These are phyloP conservation scores for Megalops atlanticus DNA, from an alignment of 2,113 vertebrate genomes.

Conservation along the genomic window DNA sequence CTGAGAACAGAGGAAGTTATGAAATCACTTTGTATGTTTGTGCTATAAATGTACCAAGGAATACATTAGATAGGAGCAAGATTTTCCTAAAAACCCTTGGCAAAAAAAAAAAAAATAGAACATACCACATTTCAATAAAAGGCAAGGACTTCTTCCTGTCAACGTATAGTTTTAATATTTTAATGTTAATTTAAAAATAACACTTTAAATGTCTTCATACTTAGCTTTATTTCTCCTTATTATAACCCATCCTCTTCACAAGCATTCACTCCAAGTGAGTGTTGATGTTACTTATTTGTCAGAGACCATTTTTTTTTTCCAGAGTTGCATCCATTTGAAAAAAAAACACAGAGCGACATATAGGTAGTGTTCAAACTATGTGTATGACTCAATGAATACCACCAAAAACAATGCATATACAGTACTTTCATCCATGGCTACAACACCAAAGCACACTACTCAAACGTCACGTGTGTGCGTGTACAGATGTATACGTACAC, in stretches of 20 bases:
- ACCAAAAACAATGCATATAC: constrained; percentile 18
- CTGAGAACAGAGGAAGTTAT: too few species aligned
- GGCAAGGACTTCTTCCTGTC: constrained; percentile 18
- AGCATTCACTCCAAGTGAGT: constrained; percentile 1
- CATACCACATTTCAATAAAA: constrained; percentile 12
- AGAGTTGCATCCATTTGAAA: constrained; percentile 17
- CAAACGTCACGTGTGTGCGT: neutral
- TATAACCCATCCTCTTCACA: constrained; percentile 16
- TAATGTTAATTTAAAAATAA: constrained; percentile 36
- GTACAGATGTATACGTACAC: neutral
- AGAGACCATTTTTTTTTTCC: constrained; percentile 14
- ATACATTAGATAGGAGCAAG: too few species aligned
- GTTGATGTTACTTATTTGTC: constrained; percentile 21
- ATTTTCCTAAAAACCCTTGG: neutral
- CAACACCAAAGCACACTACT: neutral
- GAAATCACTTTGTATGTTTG: too few species aligned
- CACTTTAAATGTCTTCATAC: constrained; percentile 28
- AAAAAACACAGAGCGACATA: constrained; percentile 30
- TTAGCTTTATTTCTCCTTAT: constrained; percentile 27
- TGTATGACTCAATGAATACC: neutral
- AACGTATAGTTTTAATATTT: constrained; percentile 33
- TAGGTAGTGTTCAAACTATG: constrained; percentile 14
- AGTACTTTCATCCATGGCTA: constrained; percentile 6
- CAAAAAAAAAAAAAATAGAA: neutral
- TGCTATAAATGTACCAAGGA: too few species aligned